Evolutionary conservation across 2,113 vertebrate genomes (phyloP), one percentile per base, ranked within the genome.

Genomic region (Zosterops borbonicus): DNA sequence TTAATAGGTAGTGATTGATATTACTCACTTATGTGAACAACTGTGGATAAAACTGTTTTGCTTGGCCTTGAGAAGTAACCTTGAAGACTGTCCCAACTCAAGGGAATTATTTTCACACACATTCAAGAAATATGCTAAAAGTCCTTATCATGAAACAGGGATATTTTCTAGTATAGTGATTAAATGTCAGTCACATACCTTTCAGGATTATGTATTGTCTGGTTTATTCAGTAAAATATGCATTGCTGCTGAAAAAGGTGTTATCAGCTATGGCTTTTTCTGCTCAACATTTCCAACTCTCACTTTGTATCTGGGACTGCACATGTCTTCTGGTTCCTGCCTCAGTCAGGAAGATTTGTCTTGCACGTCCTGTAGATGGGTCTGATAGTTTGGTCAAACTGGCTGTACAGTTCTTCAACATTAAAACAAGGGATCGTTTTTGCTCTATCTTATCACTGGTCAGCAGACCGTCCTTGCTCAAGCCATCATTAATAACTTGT

Each of bases 361-460:
- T 27, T 81, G 18, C 33, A 24, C 0, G 0, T 59, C 33, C 37
- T 39, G 8, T 7, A 28, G 10, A 10, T 44, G 15, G 6, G 4
- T 44, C 60, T 50, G 31, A 44, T 20, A 23, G 27, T 20, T 52
- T 58, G 33, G 22, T 50, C 27, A 65, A 81, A 37, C 33, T 65
- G 22, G 27, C 37, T 0, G 0, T 31, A 24, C 33, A 12, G 8
- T 16, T 50, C 37, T 58, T 65, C 27, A 81, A 0, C 23, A 44
- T 12, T 39, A 24, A 27, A 89, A 52, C 18, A 31, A 25, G 3
- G 3, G 4, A 16, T 42, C 10, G 20, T 39, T 50, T 74, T 37
- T 52, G 18, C 4, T 52, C 5, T 52, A 2, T 23, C 8, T 55
- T 55, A 13, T 55, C 41, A n/a, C 41, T 65, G 31, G 22, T 33